Evolutionary conservation across 2,888 invertebrate species (phyloP), one percentile per base, ranked within the genome.

Genomic region (Agrenia bidenticulata): DNA sequence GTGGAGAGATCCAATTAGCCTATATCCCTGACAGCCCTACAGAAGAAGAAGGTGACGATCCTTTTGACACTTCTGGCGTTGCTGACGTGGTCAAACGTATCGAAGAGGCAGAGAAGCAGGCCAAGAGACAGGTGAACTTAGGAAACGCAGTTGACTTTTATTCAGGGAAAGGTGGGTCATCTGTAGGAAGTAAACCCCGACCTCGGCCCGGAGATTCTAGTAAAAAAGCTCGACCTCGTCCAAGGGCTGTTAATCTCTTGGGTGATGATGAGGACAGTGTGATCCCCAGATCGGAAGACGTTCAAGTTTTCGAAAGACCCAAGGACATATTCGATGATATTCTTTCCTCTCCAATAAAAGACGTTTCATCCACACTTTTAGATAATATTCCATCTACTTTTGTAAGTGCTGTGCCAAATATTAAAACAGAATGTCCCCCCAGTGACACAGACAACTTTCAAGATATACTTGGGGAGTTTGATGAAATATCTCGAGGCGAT

Each of bases 41-140:
- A 37, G 82, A 87, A 60, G 87, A 86, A 66, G 67, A 61, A 1
- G 77, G 83, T 73, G 86, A 87, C 76, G 84, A 86, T 76, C 90
- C 90, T 81, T 91, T 93, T 0, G 94, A 94, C 78, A 94, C 94
- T 78, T 94, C 94, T 9, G 89, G 91, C 0, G 93, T 92, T 11
- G 92, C 93, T 74, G 88, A 88, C 75, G 85, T 93, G 54, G 89
- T 92, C 49, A 87, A 88, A 78, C 88, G 89, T 23, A 87, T 88
- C 58, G 89, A 89, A 76, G 85, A 86, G 54, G 70, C 66, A 23
- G 74, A 76, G 45, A 90, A 90, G 13, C 88, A 90, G 77, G 90
- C 89, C 78, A 79, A 78, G 66, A 75, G 77, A 37, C 84, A 88
- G 21, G 87, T 93, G 15, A 77, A 85, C 63, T 68, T 93, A 68